Conservation (phyloP, 2,113 vertebrate species). For the Plestiodon gilberti region DNA sequence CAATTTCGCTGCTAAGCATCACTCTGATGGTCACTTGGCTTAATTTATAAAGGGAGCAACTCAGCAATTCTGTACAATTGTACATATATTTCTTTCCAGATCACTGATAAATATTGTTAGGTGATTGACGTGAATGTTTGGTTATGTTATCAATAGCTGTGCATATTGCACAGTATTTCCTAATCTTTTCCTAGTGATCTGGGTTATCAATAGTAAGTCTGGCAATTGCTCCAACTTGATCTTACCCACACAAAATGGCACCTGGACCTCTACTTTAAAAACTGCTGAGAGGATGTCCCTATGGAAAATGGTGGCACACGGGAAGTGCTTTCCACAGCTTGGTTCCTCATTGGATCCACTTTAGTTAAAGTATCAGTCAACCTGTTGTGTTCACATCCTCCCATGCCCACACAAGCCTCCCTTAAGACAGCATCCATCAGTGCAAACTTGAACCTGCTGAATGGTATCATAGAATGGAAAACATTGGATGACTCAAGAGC, state of each 20-base stretch:
- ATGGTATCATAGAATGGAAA: background rate
- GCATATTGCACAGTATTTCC: fast-evolving
- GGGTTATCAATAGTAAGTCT: background rate
- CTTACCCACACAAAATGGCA: background rate
- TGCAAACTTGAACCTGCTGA: background rate
- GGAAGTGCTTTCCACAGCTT: background rate
- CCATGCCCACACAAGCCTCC: background rate
- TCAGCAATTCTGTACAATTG: background rate
- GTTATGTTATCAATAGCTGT: fast-evolving
- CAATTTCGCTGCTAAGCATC: conserved; percentile 32
- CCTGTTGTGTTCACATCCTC: background rate
- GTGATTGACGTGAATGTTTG: fast-evolving
- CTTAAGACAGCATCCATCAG: background rate
- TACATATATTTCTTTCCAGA: background rate
- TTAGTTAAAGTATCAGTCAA: background rate
- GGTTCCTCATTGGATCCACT: background rate
- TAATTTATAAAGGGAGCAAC: conserved; percentile 37
- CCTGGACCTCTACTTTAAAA: background rate
- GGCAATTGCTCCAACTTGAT: background rate
- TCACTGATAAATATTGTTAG: conserved; percentile 3
- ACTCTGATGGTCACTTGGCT: conserved; percentile 53
- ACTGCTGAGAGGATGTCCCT: background rate
- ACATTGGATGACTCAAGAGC: background rate
- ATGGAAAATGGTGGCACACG: background rate
- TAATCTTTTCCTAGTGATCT: conserved; percentile 1